These are phyloP conservation scores for Callyntrura guangdongensis DNA, from an alignment of 2,888 invertebrate species.

Conservation along the genomic window DNA sequence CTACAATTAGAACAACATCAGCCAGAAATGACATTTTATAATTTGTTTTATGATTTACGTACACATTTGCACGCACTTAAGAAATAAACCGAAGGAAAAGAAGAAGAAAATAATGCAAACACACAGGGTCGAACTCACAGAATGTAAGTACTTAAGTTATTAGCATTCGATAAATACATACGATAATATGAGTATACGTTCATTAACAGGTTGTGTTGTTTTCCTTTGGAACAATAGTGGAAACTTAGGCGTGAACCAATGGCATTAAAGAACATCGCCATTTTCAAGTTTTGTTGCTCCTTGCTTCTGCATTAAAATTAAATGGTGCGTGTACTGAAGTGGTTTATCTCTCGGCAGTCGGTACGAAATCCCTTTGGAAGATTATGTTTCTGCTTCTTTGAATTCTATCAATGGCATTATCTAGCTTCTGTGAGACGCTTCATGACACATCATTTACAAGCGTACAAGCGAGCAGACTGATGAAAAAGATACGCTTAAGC, in stretches of 20 bases:
- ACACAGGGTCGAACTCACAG: no score
- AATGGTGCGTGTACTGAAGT: slow-evolving; percentile 68
- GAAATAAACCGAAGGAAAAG: no score
- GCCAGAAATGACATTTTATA: no score
- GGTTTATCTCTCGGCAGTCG: slow-evolving; percentile 71
- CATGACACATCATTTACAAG: slow-evolving; percentile 61
- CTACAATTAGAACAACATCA: no score
- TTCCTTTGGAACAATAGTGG: no score
- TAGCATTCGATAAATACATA: no score
- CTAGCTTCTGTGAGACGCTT: slow-evolving; percentile 82
- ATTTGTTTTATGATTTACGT: no score
- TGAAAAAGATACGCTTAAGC: slow-evolving; percentile 34
- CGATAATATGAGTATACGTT: no score
- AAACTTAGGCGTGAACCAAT: slow-evolving; percentile 7
- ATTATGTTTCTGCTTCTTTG: slow-evolving; percentile 68
- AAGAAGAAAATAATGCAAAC: no score
- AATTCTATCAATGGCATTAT: slow-evolving; percentile 82
- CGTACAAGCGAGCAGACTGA: slow-evolving; percentile 33
- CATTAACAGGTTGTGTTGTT: no score
- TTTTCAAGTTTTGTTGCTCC: not conserved
- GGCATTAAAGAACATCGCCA: not conserved
- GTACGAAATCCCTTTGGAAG: slow-evolving; percentile 70
- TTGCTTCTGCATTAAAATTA: slow-evolving; percentile 24
- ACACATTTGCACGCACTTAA: no score
- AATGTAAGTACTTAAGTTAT: no score